Evolutionary conservation across 2,888 invertebrate genomes (phyloP).

Genomic region (Dynastes grantii): DNA sequence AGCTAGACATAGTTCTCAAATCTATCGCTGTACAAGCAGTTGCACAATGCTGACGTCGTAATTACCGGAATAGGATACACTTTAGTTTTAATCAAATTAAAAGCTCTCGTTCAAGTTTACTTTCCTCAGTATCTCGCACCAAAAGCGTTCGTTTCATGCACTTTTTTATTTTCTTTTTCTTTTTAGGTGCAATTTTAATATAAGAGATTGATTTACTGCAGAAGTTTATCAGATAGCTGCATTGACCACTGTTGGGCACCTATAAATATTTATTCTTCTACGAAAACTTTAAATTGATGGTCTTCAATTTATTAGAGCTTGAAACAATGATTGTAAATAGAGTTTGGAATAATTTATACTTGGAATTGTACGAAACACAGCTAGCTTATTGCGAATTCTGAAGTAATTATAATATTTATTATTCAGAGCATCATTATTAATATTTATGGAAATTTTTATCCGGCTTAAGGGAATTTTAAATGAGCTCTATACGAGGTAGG

Average conservation of each 20-base stretch:
- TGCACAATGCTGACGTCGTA: neutral
- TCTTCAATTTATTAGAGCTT: no score
- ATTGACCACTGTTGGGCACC: no score
- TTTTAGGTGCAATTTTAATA: neutral
- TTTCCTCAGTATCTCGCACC: neutral
- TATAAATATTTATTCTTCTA: no score
- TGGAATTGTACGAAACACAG: neutral
- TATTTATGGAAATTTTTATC: constrained; percentile 26
- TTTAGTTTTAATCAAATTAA: constrained; percentile 27
- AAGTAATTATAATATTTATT: constrained; percentile 30
- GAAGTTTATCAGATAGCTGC: neutral
- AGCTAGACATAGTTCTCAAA: neutral
- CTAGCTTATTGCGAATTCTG: constrained; percentile 2
- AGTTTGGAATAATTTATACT: constrained; percentile 1
- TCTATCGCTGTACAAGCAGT: neutral
- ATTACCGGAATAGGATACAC: constrained; percentile 9
- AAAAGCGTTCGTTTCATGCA: neutral
- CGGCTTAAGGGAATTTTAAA: neutral
- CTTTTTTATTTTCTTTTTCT: neutral
- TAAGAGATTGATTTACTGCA: neutral
- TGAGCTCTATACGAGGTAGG: neutral
- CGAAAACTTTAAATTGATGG: no score
- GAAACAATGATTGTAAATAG: no score
- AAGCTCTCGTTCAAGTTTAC: constrained; percentile 11
- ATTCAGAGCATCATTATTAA: constrained; percentile 9